These are phyloP conservation scores for Scelioninae gen. 1 DNA, from an alignment of 2,888 invertebrate genomes.

Conservation along the genomic window DNA sequence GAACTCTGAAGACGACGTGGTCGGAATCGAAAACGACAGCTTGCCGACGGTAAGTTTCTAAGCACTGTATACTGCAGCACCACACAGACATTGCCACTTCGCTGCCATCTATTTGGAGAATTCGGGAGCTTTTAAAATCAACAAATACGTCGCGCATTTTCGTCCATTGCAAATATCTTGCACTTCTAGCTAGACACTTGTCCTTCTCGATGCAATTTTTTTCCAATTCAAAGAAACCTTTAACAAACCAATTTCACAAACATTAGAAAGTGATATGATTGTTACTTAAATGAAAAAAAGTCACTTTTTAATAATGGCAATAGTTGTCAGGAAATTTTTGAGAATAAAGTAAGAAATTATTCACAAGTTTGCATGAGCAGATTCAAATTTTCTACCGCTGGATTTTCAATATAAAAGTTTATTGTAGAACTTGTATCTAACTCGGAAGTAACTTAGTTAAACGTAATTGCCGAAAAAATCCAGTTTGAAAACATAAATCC, in stretches of 20 bases:
- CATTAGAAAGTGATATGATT: background rate
- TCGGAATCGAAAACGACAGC: conserved; percentile 92
- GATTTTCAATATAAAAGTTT: no score
- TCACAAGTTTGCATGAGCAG: no score
- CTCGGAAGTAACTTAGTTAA: conserved; percentile 18
- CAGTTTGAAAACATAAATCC: conserved; percentile 66
- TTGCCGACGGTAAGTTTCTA: conserved; percentile 92
- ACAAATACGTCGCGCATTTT: conserved; percentile 50
- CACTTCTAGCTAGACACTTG: conserved; percentile 27
- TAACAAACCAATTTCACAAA: conserved; percentile 22
- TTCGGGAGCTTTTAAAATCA: conserved; percentile 53
- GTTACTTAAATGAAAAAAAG: no score
- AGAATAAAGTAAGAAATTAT: no score
- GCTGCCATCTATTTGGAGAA: conserved; percentile 29
- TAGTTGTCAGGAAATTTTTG: background rate
- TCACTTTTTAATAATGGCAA: no score
- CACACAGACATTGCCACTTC: conserved; percentile 37
- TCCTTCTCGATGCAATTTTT: conserved; percentile 23
- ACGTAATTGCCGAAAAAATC: conserved; percentile 59
- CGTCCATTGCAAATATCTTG: conserved; percentile 45
- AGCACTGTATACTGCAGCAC: conserved; percentile 84
- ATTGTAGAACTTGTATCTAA: no score
- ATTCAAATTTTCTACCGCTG: no score
- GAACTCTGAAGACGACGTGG: conserved; percentile 92
- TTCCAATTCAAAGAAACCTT: conserved; percentile 1